These are phyloP conservation scores for Zele albiditarsus DNA, from an alignment of 2,888 invertebrate species.

Conservation along the genomic window DNA sequence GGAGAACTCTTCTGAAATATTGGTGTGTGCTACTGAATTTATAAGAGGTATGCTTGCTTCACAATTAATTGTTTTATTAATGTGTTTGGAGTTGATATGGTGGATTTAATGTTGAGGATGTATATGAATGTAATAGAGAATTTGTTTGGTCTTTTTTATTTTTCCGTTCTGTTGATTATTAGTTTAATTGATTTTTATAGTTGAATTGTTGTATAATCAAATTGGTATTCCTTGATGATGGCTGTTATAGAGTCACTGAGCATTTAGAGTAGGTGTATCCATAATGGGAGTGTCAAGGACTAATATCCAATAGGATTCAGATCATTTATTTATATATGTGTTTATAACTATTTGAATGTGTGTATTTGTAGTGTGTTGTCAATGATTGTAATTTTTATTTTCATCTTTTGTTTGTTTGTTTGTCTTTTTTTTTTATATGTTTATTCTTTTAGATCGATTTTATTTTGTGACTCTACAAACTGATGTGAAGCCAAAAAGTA, in stretches of 20 bases:
- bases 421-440: slow-evolving; percentile 11
- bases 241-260: slow-evolving; percentile 23
- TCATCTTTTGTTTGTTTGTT: slow-evolving; percentile 24
- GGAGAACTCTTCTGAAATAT: slow-evolving; percentile 64
- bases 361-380: neutral
- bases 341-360: slow-evolving; percentile 1
- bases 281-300: slow-evolving; percentile 51
- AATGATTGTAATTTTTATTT: neutral
- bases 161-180: neutral
- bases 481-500: slow-evolving; percentile 79
- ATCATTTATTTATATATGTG: slow-evolving; percentile 4
- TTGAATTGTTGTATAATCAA: neutral
- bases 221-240: slow-evolving; percentile 28
- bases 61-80: neutral
- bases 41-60: slow-evolving; percentile 63
- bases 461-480: slow-evolving; percentile 84
- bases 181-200: neutral
- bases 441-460: slow-evolving; percentile 75
- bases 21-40: slow-evolving; percentile 66
- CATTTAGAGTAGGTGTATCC: slow-evolving; percentile 44
- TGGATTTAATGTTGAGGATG: neutral
- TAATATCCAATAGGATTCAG: slow-evolving; percentile 27
- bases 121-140: slow-evolving; percentile 20
- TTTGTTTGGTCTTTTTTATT: slow-evolving; percentile 32
- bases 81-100: too few relatives aligned